Conservation (phyloP, 2,113 vertebrate species). For the Hippocampus guttulatus region DNA sequence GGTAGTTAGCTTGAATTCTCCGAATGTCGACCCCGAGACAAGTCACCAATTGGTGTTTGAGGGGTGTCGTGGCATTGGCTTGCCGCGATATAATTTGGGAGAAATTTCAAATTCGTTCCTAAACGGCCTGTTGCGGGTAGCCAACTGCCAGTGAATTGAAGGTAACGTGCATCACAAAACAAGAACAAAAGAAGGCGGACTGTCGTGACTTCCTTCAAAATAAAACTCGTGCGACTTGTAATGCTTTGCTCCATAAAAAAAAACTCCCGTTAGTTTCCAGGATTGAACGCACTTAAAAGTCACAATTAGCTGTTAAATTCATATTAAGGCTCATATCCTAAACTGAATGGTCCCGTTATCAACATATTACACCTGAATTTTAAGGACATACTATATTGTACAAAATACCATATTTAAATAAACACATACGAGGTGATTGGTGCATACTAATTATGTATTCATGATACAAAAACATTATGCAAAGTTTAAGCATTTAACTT, state of each 20-base stretch:
- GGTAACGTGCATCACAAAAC: neutral
- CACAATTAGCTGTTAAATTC: too few relatives aligned
- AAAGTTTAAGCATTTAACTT: neutral
- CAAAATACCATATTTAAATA: too few relatives aligned
- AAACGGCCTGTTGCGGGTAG: too few relatives aligned
- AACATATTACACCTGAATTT: too few relatives aligned
- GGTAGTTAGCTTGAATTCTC: neutral
- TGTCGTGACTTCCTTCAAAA: conserved; percentile 1
- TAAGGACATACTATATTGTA: too few relatives aligned
- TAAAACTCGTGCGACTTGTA: neutral
- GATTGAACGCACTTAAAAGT: too few relatives aligned
- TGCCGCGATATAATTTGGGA: too few relatives aligned
- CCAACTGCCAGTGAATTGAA: neutral
- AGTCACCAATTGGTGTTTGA: neutral
- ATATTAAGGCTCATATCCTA: too few relatives aligned
- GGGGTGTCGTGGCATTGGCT: neutral
- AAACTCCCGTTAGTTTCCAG: neutral
- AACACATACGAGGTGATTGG: too few relatives aligned
- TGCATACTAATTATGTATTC: neutral
- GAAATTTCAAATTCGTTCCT: neutral
- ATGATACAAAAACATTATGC: neutral
- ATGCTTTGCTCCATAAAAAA: neutral
- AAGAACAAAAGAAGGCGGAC: neutral
- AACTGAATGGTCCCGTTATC: too few relatives aligned
- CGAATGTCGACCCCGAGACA: neutral